Evolutionary conservation across 2,888 invertebrate species (phyloP).

Genomic region (Metalampra italica): DNA sequence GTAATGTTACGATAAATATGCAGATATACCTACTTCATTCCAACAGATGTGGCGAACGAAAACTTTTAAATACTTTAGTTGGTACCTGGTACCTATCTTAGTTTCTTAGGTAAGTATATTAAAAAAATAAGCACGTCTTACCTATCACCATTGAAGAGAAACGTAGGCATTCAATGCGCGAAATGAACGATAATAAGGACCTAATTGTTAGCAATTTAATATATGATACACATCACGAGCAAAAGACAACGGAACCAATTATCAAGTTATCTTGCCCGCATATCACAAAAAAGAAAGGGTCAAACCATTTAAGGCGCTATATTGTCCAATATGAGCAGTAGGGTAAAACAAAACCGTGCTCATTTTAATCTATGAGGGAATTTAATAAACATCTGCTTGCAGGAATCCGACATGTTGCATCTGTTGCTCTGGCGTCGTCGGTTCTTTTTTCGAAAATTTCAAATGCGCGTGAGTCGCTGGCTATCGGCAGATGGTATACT

Average conservation of each 20-base stretch:
- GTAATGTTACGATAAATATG: no score
- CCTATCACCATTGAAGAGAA: no score
- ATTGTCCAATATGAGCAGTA: constrained; percentile 52
- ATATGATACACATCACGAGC: constrained; percentile 29
- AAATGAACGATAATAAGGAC: constrained; percentile 15
- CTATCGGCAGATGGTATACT: constrained; percentile 65
- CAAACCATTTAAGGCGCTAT: constrained; percentile 63
- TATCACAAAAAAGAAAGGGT: constrained; percentile 55
- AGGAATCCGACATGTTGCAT: constrained; percentile 75
- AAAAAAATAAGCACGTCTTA: no score
- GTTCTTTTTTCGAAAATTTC: constrained; percentile 67
- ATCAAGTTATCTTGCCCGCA: constrained; percentile 62
- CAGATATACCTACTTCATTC: no score
- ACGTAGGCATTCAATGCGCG: constrained; percentile 6
- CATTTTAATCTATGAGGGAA: constrained; percentile 70
- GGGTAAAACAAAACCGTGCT: constrained; percentile 66
- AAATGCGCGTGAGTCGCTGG: constrained; percentile 67
- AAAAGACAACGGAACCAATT: constrained; percentile 51
- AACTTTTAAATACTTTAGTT: no score
- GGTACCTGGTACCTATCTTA: no score
- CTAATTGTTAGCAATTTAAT: constrained; percentile 34
- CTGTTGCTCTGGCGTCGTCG: constrained; percentile 60
- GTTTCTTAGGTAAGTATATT: no score
- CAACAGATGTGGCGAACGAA: no score
- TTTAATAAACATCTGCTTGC: constrained; percentile 74